phyloP scores from a whole-genome alignment of 1,140 invertebrate species.

The Calliphora vicina region DNA sequence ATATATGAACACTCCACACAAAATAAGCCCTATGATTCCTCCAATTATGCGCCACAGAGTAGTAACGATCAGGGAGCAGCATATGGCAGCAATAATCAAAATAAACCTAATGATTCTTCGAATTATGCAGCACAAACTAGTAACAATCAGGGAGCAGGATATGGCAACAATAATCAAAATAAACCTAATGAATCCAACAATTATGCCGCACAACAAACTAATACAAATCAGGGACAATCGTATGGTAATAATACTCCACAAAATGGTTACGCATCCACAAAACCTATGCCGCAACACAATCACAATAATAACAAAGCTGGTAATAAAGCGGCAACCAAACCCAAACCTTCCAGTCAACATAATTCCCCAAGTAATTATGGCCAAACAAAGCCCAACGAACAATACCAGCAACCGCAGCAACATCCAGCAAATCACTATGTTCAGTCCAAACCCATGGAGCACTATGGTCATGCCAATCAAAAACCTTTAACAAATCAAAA shows the following conservation, averaged over 20 bases:
- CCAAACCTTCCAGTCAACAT: no score
- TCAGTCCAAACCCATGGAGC: neutral
- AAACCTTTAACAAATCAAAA: neutral
- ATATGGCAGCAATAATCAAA: neutral
- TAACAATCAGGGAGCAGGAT: neutral
- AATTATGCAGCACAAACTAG: neutral
- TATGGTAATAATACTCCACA: neutral
- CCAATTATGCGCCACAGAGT: neutral
- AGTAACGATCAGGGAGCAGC: neutral
- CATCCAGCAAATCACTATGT: neutral
- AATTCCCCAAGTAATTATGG: no score
- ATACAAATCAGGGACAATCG: neutral
- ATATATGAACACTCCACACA: neutral
- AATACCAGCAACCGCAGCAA: neutral
- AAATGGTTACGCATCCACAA: neutral
- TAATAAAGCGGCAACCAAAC: no score
- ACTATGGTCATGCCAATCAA: neutral
- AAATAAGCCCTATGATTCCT: neutral
- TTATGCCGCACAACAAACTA: neutral
- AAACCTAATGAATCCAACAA: neutral
- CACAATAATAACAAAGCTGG: neutral
- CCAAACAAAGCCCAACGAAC: no score
- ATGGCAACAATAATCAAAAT: neutral
- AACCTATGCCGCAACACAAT: neutral
- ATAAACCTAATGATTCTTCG: neutral